Evolutionary conservation across 2,797 vertebrate species (phyloP), one percentile per base, ranked within the genome.

Genomic region (Odontamblyopus lacepedii): DNA sequence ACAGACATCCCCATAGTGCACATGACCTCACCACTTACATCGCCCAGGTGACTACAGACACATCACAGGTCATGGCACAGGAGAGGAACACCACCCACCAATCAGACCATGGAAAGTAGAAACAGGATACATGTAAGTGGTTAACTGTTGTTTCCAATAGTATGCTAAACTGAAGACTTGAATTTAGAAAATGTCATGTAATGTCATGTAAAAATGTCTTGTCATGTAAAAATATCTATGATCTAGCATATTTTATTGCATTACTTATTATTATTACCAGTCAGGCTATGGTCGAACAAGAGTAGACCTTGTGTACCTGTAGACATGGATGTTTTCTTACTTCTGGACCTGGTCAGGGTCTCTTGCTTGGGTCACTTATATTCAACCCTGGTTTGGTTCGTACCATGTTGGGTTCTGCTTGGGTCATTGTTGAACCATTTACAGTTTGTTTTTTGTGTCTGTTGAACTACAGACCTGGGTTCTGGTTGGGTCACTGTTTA

Each of bases 1-100:
- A 94, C 94, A 0, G 97, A 96, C 71, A 96, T 93, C 48, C 97
- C 97, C 91, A 95, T 89, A 84, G 93, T 95, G 74, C 97, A 99
- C 96, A 97, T 95, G 82, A 94, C 96, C 0, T 95, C 95, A 19
- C 60, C 41, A 0, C 81, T 82, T 18, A 92, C 72, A 81, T 95
- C 93, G 0, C 81, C 86, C 72, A 91, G 89, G 75, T 95, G 92
- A 78, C 95, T 94, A 19, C 3, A 67, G 30, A 63, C 27, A 76
- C 23, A 23, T 56, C 50, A 73, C 13, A 66, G n/a, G 70, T 2
- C 15, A 65, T 29, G 15, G 19, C 2, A 41, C 6, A 41, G 19
- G 19, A 27, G 35, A 64, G 0, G 2, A 38, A 5, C 32, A 5
- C 3, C 44, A 15, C 15, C 13, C 44, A 15, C 44, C 44, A 48